A percentile compares a stretch with the other conserved stretches of the same genome.
These are phyloP conservation scores for Apantesis nais DNA, from an alignment of 2,888 invertebrate species.

Conservation along the genomic window DNA sequence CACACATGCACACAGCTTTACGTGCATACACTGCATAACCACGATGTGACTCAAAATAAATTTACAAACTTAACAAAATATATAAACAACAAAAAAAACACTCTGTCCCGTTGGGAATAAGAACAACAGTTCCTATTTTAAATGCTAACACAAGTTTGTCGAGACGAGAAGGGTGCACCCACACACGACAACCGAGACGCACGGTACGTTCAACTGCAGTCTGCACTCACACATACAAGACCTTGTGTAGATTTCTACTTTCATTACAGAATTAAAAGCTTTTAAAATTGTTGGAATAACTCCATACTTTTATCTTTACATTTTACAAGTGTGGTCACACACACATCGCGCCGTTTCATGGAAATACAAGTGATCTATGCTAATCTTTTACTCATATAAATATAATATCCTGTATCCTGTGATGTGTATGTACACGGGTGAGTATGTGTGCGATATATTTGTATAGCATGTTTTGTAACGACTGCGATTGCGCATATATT, in stretches of 20 bases:
- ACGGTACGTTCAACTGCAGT: slow-evolving; percentile 71
- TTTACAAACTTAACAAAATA: slow-evolving; percentile 47
- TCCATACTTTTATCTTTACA: slow-evolving; percentile 43
- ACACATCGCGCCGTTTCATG: slow-evolving; percentile 37
- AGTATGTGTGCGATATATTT: slow-evolving; percentile 41
- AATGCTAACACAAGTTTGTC: slow-evolving; percentile 45
- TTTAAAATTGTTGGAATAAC: slow-evolving; percentile 50
- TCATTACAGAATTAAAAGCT: slow-evolving; percentile 52
- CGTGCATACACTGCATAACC: slow-evolving; percentile 54
- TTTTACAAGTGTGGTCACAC: slow-evolving; percentile 22
- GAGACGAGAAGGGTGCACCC: slow-evolving; percentile 81
- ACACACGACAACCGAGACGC: slow-evolving; percentile 61
- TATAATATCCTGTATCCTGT: slow-evolving; percentile 41
- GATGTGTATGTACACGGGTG: slow-evolving; percentile 17
- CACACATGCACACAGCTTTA: slow-evolving; percentile 62
- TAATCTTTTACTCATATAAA: slow-evolving; percentile 37
- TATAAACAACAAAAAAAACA: slow-evolving; percentile 27
- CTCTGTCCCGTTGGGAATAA: slow-evolving; percentile 40
- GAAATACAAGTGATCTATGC: slow-evolving; percentile 44
- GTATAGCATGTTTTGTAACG: slow-evolving; percentile 59
- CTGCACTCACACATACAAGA: slow-evolving; percentile 60
- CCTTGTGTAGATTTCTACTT: slow-evolving; percentile 52
- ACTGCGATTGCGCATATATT: slow-evolving; percentile 43
- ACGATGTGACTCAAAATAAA: slow-evolving; percentile 78
- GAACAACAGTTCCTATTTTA: slow-evolving; percentile 11